Percentiles rank a stretch among this genome's conserved stretches.
phyloP scores from a whole-genome alignment of 2,888 invertebrate genomes.

The Terebella lapidaria region DNA sequence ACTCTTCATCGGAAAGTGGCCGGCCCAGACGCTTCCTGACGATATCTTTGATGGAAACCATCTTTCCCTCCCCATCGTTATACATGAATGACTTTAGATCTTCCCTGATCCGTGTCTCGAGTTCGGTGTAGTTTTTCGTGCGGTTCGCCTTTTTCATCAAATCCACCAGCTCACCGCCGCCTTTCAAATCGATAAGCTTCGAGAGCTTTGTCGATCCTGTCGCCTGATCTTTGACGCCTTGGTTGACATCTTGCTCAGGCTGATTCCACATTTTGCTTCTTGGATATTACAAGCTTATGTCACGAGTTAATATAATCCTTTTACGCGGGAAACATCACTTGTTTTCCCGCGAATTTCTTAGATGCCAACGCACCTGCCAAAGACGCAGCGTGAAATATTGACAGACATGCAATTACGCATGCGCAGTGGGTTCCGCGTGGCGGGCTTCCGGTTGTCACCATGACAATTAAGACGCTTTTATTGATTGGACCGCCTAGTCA shows the following conservation, averaged over 20 bases:
- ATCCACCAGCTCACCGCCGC: constrained; percentile 63
- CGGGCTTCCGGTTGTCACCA: no score
- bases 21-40: constrained; percentile 10
- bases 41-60: constrained; percentile 16
- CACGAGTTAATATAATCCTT: no score
- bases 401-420: no score
- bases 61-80: constrained; percentile 82
- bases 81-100: constrained; percentile 83
- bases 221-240: constrained; percentile 92
- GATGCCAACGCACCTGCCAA: no score
- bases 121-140: constrained; percentile 52
- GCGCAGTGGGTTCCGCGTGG: no score
- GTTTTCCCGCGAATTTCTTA: no score
- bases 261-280: constrained; percentile 54
- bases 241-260: constrained; percentile 68
- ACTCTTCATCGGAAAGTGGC: no score
- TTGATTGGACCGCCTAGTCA: no score
- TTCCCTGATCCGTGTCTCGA: constrained; percentile 87
- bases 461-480: no score
- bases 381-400: no score
- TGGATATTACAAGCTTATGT: no score
- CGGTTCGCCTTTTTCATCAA: constrained; percentile 40
- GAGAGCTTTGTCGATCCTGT: constrained; percentile 30
- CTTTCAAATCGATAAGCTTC: constrained; percentile 19
- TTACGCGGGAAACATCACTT: no score